These are phyloP conservation scores for Zygaena filipendulae DNA, from an alignment of 2,888 invertebrate species.

Conservation along the genomic window DNA sequence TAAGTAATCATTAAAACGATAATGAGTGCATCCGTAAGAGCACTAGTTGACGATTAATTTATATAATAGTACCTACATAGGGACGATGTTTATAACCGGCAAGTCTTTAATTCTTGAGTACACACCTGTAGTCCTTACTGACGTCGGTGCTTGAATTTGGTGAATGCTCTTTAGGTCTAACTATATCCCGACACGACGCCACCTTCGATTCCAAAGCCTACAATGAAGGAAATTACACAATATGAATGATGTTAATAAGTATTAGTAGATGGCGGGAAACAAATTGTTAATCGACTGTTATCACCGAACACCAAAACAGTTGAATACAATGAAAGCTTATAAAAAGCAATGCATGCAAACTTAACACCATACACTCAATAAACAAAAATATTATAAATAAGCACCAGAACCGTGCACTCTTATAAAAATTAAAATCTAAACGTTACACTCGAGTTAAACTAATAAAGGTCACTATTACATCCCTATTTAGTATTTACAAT, in stretches of 20 bases:
- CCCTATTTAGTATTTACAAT: too few relatives aligned
- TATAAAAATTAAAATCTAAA: too few relatives aligned
- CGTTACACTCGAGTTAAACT: too few relatives aligned
- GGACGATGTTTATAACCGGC: conserved; percentile 20
- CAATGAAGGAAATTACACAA: conserved; percentile 63
- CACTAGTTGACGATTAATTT: too few relatives aligned
- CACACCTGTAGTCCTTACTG: conserved; percentile 69
- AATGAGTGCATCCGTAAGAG: too few relatives aligned
- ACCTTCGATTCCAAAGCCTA: conserved; percentile 78
- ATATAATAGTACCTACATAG: too few relatives aligned
- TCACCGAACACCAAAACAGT: conserved; percentile 30
- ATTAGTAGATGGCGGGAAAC: conserved; percentile 48
- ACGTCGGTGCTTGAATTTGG: conserved; percentile 59
- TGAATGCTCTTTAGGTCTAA: conserved; percentile 66
- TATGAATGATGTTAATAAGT: conserved; percentile 60
- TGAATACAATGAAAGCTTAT: conserved; percentile 2
- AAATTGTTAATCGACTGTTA: conserved; percentile 25
- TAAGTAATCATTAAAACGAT: too few relatives aligned
- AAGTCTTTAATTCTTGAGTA: conserved; percentile 58
- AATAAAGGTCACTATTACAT: too few relatives aligned
- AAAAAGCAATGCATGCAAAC: conserved; percentile 3
- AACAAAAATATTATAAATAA: too few relatives aligned
- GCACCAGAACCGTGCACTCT: too few relatives aligned
- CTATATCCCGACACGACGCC: conserved; percentile 71
- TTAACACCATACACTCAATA: too few relatives aligned